Conservation (phyloP, 2,888 invertebrate species). For the Pammene fasciana region DNA sequence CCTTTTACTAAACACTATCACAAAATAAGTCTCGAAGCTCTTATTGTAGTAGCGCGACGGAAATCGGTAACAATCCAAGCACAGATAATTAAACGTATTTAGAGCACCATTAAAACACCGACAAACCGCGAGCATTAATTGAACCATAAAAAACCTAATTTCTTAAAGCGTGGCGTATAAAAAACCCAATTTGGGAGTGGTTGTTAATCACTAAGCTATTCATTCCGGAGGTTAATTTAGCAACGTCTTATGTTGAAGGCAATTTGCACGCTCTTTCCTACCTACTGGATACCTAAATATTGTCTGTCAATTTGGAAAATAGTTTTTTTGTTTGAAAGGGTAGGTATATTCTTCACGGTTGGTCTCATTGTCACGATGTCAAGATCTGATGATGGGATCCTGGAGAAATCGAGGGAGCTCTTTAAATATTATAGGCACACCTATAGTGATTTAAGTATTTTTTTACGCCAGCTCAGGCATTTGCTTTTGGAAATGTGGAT, state of each 20-base stretch:
- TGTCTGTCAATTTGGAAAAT: too few species aligned
- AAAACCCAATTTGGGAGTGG: slow-evolving; percentile 19
- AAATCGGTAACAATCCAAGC: slow-evolving; percentile 36
- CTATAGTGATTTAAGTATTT: too few species aligned
- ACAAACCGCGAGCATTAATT: slow-evolving; percentile 25
- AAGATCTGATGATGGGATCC: too few species aligned
- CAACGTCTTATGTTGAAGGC: background rate
- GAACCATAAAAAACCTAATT: slow-evolving; percentile 31
- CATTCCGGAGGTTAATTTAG: background rate
- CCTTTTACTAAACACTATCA: too few species aligned
- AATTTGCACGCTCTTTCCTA: background rate
- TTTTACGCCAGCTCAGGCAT: too few species aligned
- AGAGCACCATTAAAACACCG: slow-evolving; percentile 38
- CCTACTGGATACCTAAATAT: too few species aligned
- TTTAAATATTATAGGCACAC: too few species aligned
- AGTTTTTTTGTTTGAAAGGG: too few species aligned
- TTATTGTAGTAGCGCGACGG: slow-evolving; percentile 19
- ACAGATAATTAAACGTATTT: slow-evolving; percentile 46
- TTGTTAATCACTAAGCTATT: slow-evolving; percentile 13
- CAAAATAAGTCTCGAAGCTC: background rate
- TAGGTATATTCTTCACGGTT: too few species aligned
- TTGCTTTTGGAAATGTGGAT: too few species aligned
- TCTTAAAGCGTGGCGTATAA: slow-evolving; percentile 20
- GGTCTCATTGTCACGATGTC: too few species aligned
- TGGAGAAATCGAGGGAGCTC: too few species aligned